Evolutionary conservation across 2,888 invertebrate genomes (phyloP).

Genomic region (Zaprionus obscuricornis): DNA sequence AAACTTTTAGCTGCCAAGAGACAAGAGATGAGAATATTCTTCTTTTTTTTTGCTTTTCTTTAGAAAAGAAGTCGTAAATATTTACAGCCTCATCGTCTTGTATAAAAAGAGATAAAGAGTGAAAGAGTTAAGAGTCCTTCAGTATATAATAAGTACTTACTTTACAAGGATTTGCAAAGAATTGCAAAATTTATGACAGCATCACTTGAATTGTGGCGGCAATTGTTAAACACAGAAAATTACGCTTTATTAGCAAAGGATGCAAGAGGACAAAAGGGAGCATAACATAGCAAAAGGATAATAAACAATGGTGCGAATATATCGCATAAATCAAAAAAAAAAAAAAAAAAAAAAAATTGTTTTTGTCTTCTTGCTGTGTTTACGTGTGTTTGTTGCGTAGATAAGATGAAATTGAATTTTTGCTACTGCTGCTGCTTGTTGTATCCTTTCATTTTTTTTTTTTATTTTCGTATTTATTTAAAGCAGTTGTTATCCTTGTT

Average conservation of each 20-base stretch:
- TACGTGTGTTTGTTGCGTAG: slow-evolving; percentile 13
- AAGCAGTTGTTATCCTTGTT: slow-evolving; percentile 45
- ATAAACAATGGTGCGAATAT: slow-evolving; percentile 29
- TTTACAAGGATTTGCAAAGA: slow-evolving; percentile 43
- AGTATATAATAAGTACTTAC: too few relatives aligned
- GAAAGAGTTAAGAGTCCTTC: too few relatives aligned
- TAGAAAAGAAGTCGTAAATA: slow-evolving; percentile 41
- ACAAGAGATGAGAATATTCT: neutral
- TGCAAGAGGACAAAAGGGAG: slow-evolving; percentile 12
- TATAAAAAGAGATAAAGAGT: neutral
- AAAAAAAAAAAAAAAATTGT: slow-evolving; percentile 2
- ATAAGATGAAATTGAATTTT: slow-evolving; percentile 28
- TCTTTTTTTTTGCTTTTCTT: slow-evolving; percentile 29
- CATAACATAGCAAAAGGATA: slow-evolving; percentile 7
- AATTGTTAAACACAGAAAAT: slow-evolving; percentile 57
- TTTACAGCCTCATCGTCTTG: slow-evolving; percentile 32
- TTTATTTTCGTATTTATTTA: too few relatives aligned
- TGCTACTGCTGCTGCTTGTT: slow-evolving; percentile 12
- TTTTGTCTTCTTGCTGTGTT: too few relatives aligned
- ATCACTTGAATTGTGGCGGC: slow-evolving; percentile 35
- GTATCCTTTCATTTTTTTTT: too few relatives aligned
- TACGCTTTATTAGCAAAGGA: slow-evolving; percentile 63
- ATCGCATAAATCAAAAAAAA: slow-evolving; percentile 54
- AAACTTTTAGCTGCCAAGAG: slow-evolving; percentile 1
- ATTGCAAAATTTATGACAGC: slow-evolving; percentile 69